Evolutionary conservation across 2,113 vertebrate genomes (phyloP), one percentile per base, ranked within the genome.

Genomic region (Zosterops lateralis): DNA sequence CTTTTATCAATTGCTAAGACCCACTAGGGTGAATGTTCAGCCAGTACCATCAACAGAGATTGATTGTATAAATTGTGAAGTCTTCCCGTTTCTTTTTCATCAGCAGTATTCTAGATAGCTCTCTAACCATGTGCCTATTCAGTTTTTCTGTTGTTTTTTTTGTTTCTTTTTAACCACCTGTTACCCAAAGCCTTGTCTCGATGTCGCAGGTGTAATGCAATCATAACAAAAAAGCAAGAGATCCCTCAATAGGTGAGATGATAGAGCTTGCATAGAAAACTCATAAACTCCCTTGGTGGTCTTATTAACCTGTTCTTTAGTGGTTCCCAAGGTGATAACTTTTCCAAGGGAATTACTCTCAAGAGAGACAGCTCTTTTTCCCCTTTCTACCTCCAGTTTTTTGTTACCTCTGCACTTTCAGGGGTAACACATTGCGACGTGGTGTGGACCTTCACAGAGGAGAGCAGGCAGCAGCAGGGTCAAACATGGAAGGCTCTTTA

Each of bases 121-220:
- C 24, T 67, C 38, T 74, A 38, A 45, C 38, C 1, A 0, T 71
- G 31, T 0, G 1, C n/a, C 36, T 74, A 3, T 70, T 73, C 34
- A 20, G 22, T 25, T 78, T 87, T 61, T 66, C 42, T 71, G 19
- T 20, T 64, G 21, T 10, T 38, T 9, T 65, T 87, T 89, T 53
- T 36, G 3, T 89, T 81, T 89, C 32, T 81, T 74, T 91, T 87
- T 79, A 84, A 60, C 25, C 14, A 45, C 16, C 26, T 74, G 9
- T 81, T 87, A 36, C 22, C 40, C 3, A 2, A 68, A 72, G 32
- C 20, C 18, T 80, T 77, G 29, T 62, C 54, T 73, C 7, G 3
- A 22, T 73, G 10, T 91, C 73, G 85, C 66, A 72, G 36, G 45
- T 60, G 29, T 65, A 53, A 34, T 34, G 19, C 29, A 61, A 4